These are phyloP conservation scores for Diadophis punctatus DNA, from an alignment of 2,113 vertebrate genomes.

Conservation along the genomic window DNA sequence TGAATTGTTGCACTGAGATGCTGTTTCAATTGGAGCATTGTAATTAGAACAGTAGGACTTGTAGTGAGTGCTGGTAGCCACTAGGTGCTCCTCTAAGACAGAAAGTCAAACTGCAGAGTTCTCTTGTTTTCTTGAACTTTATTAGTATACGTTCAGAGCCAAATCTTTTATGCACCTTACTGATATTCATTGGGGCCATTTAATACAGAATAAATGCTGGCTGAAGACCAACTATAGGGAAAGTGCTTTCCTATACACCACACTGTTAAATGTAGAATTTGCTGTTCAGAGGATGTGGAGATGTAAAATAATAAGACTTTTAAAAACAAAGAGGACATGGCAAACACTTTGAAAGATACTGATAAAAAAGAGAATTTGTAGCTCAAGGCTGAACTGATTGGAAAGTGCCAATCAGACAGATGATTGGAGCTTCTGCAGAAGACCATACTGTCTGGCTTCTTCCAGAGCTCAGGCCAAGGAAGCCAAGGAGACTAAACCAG, in stretches of 20 bases:
- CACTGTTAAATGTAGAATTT: not conserved
- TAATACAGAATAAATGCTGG: not conserved
- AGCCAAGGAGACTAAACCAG: not conserved
- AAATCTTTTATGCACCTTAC: not conserved
- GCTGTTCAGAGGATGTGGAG: not conserved
- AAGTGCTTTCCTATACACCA: not conserved
- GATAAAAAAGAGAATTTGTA: not conserved
- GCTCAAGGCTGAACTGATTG: not conserved
- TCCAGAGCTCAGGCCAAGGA: not conserved
- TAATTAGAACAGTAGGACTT: not conserved
- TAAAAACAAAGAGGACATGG: not conserved
- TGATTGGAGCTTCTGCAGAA: not conserved
- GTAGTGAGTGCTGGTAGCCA: slow-evolving; percentile 30
- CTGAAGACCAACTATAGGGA: not conserved
- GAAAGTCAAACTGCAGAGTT: not conserved
- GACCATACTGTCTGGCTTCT: not conserved
- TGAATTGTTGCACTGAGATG: fast-evolving
- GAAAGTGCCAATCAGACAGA: not conserved
- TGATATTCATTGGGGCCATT: not conserved
- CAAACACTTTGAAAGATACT: not conserved
- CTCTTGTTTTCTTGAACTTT: not conserved
- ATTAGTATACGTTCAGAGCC: not conserved
- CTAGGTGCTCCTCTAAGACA: slow-evolving; percentile 54
- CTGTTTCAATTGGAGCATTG: not conserved
- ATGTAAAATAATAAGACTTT: not conserved